phyloP scores from a whole-genome alignment of 1,140 invertebrate genomes.

The Sinella curviseta region DNA sequence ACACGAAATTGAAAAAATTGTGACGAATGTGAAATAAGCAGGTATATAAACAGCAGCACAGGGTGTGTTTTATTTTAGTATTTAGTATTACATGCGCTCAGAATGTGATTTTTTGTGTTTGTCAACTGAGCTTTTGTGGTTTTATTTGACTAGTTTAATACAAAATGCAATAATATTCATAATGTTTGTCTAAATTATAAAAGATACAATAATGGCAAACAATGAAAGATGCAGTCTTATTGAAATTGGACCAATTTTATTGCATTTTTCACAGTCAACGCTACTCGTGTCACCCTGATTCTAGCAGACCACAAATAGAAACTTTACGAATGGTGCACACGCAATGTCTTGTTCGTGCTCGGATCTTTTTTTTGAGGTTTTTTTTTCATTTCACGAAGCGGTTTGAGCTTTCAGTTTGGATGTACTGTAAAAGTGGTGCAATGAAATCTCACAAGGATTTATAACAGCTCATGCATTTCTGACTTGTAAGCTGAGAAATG shows the following conservation, averaged over 20 bases:
- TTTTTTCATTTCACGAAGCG: not conserved
- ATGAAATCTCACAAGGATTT: not conserved
- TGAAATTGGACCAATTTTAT: constrained; percentile 1
- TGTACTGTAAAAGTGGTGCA: not conserved
- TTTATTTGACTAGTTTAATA: too few relatives aligned
- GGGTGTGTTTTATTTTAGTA: too few relatives aligned
- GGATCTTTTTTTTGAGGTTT: not conserved
- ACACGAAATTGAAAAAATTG: too few relatives aligned
- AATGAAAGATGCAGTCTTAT: not conserved
- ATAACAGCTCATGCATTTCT: not conserved
- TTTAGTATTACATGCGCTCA: too few relatives aligned
- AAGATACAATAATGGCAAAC: not conserved
- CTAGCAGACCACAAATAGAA: not conserved
- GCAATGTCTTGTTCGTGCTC: not conserved
- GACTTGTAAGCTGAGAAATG: too few relatives aligned
- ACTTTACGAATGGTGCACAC: not conserved
- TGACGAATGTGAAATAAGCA: too few relatives aligned
- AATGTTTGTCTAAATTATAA: not conserved
- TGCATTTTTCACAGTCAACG: not conserved
- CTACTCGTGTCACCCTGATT: not conserved
- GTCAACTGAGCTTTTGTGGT: too few relatives aligned
- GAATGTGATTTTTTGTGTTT: too few relatives aligned
- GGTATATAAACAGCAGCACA: too few relatives aligned
- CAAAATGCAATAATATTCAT: not conserved
- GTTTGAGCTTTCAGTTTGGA: not conserved